Evolutionary conservation across 2,888 invertebrate genomes (phyloP), one percentile per base, ranked within the genome.

Genomic region (Drosophila paranaensis): DNA sequence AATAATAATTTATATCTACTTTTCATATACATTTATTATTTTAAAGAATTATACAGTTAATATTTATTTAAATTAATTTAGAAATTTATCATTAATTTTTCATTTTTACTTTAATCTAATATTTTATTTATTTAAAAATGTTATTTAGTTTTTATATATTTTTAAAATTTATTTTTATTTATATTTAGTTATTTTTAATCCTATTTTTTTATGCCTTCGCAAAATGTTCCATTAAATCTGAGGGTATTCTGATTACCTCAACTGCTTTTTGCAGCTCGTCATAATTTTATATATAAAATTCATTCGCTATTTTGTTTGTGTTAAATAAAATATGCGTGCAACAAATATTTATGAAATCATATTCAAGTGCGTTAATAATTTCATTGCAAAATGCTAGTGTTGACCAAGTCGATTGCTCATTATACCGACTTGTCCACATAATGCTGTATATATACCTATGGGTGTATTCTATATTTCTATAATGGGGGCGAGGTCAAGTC

Each of bases 401-500:
- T 48, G 30, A 10, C 10, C 33, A 9, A 46, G 25, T 9, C 9
- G 16, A 55, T 35, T 35, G 20, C 45, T 27, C 46, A 39, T 40
- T 20, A 27, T 6, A 27, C 27, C 27, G 3, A 27, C 27, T 27
- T 27, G 27, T 27, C 27, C 2, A 27, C 27, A 6, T 4, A 27
- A 27, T 9, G 11, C 20, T 20, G 2, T 20, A 20, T 20, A 20
- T 6, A 25, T 8, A 10, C n/a, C 8, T 27, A 1, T 42, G 48
- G 55, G n/a, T 33, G 35, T 40, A 37, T n/a, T 27, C 25, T 39
- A 27, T 54, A 27, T 6, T 54, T 48, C 42, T 43, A 35, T 51
- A 57, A 30, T 43, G 65, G 13, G 20, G 20, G 46, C 58, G 20
- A 48, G 87, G 82, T 81, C 84, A 83, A 83, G 61, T 57, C 62